Evolutionary conservation across 1,140 invertebrate species (phyloP), one percentile per base, ranked within the genome.

Genomic region (Spodoptera litura): DNA sequence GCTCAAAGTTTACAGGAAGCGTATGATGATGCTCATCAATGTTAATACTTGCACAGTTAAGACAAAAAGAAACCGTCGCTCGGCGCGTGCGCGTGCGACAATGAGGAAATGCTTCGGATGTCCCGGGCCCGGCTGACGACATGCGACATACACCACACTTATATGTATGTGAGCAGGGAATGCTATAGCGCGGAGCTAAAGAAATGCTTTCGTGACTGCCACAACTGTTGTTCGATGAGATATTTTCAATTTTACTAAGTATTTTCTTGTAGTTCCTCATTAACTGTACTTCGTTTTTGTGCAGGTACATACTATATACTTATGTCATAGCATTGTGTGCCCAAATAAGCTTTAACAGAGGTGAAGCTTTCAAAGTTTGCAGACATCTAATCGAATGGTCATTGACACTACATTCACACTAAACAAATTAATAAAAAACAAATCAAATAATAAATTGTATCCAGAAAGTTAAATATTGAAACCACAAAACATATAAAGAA

Each of bases 91-190:
- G 85, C 85, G 85, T 85, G 88, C 85, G 83, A 81, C 87, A 87
- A 86, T 88, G 85, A 90, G 89, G 87, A 90, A 88, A 88, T 89
- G 78, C 87, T 79, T 81, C 70, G 81, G 84, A 88, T 89, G 85
- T 84, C 87, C 74, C 73, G 73, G 55, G 66, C 87, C 71, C 73
- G 73, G 64, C 76, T 27, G 44, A 70, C 68, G 73, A 76, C 72
- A 80, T 55, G 73, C 72, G 78, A 61, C 31, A 55, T 55, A 61
- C 49, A 62, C 59, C 15, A 64, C 35, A 49, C 9, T 2, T 38
- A 59, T 4, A 59, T 25, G 6, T 20, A 15, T 15, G 13, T 10
- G 35, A 66, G 49, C 38, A 10, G 38, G 38, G 62, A 49, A 44
- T 64, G 44, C 62, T 64, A 20, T 49, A 38, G 9, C 38, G 38